Conservation (phyloP, 2,797 vertebrate species). For the Bradypodion ventrale region DNA sequence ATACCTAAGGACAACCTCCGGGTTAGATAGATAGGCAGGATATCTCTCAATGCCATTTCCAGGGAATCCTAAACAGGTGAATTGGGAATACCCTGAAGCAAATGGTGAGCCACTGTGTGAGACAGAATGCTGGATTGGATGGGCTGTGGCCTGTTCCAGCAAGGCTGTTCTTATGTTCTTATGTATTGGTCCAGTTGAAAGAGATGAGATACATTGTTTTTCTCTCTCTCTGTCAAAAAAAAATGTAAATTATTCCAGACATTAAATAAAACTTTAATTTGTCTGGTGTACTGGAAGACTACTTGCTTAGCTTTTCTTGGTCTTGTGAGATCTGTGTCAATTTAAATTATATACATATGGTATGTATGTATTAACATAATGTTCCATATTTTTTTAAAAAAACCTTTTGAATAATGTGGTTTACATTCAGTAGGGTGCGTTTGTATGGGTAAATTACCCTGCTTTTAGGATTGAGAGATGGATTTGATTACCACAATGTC, state of each 20-base stretch:
- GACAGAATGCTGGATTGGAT: too few species aligned
- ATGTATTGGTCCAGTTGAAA: neutral
- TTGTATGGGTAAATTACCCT: neutral
- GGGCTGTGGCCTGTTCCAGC: too few species aligned
- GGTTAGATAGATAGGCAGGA: too few species aligned
- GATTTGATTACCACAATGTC: neutral
- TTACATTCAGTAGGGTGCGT: neutral
- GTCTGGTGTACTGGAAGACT: neutral
- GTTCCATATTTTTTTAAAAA: constrained; percentile 1
- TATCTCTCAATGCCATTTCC: too few species aligned
- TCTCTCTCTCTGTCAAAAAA: neutral
- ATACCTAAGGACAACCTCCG: too few species aligned
- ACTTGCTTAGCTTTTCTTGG: neutral
- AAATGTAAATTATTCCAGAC: neutral
- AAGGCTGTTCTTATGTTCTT: too few species aligned
- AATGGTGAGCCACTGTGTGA: too few species aligned
- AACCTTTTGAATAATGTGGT: neutral
- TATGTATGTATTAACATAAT: constrained; percentile 4
- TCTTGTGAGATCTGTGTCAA: neutral
- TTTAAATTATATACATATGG: neutral
- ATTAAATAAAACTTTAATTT: neutral
- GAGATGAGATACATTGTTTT: neutral
- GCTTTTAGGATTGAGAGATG: neutral
- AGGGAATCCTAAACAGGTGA: too few species aligned
- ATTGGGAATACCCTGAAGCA: too few species aligned